Percentiles rank a stretch among this genome's conserved stretches.
Conservation (phyloP, 2,888 invertebrate genomes). For the Plagodis pulveraria region DNA sequence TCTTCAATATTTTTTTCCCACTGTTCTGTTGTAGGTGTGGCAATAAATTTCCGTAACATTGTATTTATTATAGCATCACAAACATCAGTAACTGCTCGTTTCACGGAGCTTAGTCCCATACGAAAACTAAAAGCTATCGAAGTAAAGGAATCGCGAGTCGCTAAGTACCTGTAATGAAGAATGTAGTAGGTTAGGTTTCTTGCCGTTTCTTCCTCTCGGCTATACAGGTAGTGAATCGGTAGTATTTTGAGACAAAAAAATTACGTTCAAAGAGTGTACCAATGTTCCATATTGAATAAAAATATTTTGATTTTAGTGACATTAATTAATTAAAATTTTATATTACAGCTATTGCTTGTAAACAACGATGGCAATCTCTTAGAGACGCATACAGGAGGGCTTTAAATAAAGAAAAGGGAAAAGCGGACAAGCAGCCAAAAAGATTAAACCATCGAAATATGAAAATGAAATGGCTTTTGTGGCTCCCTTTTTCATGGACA, state of each 20-base stretch:
- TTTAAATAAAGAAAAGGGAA: no score
- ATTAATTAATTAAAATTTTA: no score
- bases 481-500: slow-evolving; percentile 21
- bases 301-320: no score
- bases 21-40: slow-evolving; percentile 21
- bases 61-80: slow-evolving; percentile 32
- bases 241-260: no score
- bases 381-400: no score
- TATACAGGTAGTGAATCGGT: no score
- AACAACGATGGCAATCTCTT: slow-evolving; percentile 27
- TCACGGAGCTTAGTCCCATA: slow-evolving; percentile 25
- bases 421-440: no score
- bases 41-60: slow-evolving; percentile 24
- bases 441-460: no score
- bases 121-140: slow-evolving; percentile 30
- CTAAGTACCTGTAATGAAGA: no score
- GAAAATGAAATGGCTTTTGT: slow-evolving; percentile 27
- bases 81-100: slow-evolving; percentile 26
- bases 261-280: slow-evolving; percentile 32
- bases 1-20: slow-evolving; percentile 29
- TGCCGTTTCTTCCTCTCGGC: no score
- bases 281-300: slow-evolving; percentile 22
- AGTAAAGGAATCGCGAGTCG: no score
- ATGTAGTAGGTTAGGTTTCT: no score
- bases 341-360: slow-evolving; percentile 33